Base-by-base conservation (phyloP, 2,113 vertebrate species). In the Madoqua kirkii region DNA sequence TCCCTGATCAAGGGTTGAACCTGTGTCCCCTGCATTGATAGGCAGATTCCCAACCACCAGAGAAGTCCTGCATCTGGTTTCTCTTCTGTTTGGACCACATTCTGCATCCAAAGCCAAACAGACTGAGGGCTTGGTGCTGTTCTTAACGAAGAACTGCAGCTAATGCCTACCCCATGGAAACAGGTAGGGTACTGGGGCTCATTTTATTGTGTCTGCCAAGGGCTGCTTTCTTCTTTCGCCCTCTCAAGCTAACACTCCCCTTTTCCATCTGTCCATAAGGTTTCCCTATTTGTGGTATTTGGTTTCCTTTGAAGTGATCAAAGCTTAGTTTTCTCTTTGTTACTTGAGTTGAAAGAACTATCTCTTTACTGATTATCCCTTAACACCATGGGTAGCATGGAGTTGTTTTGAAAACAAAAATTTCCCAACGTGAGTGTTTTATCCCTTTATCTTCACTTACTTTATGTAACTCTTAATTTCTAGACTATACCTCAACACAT, bases 241-340 rank as follows among this genome's bases (percentile, higher is more conserved):
- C 33, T 52, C 31, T 2, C 2, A 15, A 55, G 43, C 55, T 25
- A 36, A 23, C 1, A 4, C 67, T 36, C 48, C 43, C 40, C 27
- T 88, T 88, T 62, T 89, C 81, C 57, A 36, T 86, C 87, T 78
- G 43, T 43, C 89, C 43, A n/a, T 12, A 23, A 25, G 23, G 5
- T 71, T 67, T 95, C 71, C 54, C 88, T 71, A 21, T 91, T 95
- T 96, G 57, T 17, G 16, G 43, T 52, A 78, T 91, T 82, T 83
- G 60, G 88, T 95, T 96, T 91, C 89, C 82, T 96, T 96, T 97
- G 96, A 98, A 94, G 86, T 95, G 93, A 98, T 95, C 95, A 97
- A 97, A 96, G 95, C 78, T 62, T 60, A 23, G 16, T 89, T 95
- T 96, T 79, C 76, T 92, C 91, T 96, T 95, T 95, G 88, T 93